These are phyloP conservation scores for Coracopsis vasa DNA, from an alignment of 2,113 vertebrate species.

Conservation along the genomic window DNA sequence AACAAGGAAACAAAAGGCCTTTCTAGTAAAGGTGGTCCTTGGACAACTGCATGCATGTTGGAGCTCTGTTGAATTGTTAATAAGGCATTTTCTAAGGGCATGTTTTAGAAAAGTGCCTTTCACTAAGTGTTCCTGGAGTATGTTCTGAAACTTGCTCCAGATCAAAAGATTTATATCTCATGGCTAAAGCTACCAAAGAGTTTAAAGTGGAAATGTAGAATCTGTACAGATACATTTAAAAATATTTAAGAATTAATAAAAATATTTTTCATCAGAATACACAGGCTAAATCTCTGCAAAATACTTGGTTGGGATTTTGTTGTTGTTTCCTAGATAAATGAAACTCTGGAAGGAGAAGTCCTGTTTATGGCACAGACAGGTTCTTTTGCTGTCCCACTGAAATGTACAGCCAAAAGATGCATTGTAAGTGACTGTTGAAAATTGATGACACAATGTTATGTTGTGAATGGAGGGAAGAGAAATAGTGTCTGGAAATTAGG, in stretches of 20 bases:
- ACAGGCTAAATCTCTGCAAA: not conserved
- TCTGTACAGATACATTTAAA: not conserved
- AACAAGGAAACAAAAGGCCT: not conserved
- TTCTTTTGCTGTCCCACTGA: slow-evolving; percentile 83
- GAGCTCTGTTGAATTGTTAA: not conserved
- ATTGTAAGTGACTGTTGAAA: slow-evolving; percentile 74
- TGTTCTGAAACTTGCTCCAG: not conserved
- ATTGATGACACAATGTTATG: not conserved
- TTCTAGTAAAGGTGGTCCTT: not conserved
- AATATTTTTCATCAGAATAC: not conserved
- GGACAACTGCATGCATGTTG: not conserved
- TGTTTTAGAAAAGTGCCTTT: not conserved
- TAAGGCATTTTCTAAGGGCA: not conserved
- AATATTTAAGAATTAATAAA: not conserved
- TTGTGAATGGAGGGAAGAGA: not conserved
- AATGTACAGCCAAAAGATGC: slow-evolving; percentile 87
- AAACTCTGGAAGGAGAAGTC: slow-evolving; percentile 85
- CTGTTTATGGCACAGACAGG: slow-evolving; percentile 82
- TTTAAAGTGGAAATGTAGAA: not conserved
- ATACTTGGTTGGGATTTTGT: fast-evolving
- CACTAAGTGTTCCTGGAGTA: not conserved
- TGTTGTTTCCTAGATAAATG: slow-evolving; percentile 78
- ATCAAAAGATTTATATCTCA: not conserved
- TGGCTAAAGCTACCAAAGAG: not conserved
- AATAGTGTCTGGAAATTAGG: not conserved